A percentile compares a stretch with the other conserved stretches of the same genome.
These are phyloP conservation scores for Gallinago media DNA, from an alignment of 2,113 vertebrate genomes.

Conservation along the genomic window DNA sequence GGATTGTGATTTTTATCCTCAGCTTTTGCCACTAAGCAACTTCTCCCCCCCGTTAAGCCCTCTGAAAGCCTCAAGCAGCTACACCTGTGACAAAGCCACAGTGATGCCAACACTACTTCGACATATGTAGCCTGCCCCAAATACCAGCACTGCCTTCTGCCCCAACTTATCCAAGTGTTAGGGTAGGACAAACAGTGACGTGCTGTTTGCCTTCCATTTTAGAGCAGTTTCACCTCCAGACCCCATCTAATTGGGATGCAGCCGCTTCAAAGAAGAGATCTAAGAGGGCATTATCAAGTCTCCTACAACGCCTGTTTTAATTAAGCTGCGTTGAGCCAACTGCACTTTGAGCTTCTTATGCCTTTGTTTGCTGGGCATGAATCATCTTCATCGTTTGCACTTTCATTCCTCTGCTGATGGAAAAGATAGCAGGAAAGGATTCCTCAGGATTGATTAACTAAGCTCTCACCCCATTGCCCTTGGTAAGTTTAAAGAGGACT, in stretches of 20 bases:
- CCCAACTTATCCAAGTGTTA: neutral
- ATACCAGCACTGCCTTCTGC: neutral
- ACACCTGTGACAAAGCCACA: neutral
- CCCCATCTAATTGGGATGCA: neutral
- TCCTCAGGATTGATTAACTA: constrained; percentile 38
- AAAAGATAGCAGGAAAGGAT: constrained; percentile 34
- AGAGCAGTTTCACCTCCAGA: neutral
- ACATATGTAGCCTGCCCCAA: neutral
- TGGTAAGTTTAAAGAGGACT: constrained; percentile 29
- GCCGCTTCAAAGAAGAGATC: neutral
- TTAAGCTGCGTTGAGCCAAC: constrained; percentile 33
- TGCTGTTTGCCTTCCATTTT: neutral
- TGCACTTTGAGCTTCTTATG: constrained; percentile 6
- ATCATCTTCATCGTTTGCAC: constrained; percentile 15
- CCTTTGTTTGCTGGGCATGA: constrained; percentile 37
- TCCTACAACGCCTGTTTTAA: constrained; percentile 31
- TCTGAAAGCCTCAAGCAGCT: neutral
- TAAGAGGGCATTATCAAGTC: neutral
- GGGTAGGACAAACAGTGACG: neutral
- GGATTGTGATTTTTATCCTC: neutral
- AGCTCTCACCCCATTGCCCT: constrained; percentile 12
- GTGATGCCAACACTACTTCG: neutral
- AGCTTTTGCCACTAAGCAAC: neutral
- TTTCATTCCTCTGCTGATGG: constrained; percentile 30
- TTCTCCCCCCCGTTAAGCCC: neutral